Conservation (phyloP, 2,888 invertebrate species). For the Hemaris fuciformis region DNA sequence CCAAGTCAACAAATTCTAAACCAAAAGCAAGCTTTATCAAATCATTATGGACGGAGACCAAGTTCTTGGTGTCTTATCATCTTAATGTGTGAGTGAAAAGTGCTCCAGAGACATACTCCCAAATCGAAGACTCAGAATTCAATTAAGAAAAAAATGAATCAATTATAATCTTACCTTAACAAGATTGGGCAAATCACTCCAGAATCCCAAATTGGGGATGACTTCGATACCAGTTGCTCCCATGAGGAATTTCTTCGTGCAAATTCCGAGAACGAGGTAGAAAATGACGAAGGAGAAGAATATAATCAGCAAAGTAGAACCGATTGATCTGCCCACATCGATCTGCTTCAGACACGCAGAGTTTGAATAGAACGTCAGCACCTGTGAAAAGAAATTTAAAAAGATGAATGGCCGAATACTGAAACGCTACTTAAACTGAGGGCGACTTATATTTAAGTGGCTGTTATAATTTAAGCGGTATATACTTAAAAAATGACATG, state of each 20-base stretch:
- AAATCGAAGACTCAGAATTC: not conserved
- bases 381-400: slow-evolving; percentile 56
- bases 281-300: slow-evolving; percentile 80
- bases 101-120: too few relatives aligned
- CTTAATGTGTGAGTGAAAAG: too few relatives aligned
- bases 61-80: too few relatives aligned
- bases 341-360: slow-evolving; percentile 69
- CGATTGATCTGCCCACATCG: slow-evolving; percentile 77
- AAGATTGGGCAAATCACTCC: slow-evolving; percentile 85
- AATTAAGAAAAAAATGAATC: not conserved
- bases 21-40: too few relatives aligned
- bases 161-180: slow-evolving; percentile 79
- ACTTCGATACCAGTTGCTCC: slow-evolving; percentile 88
- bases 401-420: too few relatives aligned
- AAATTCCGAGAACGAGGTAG: slow-evolving; percentile 85
- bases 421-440: too few relatives aligned
- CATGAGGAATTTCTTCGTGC: slow-evolving; percentile 84
- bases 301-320: slow-evolving; percentile 84
- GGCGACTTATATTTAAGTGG: too few relatives aligned
- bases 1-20: too few relatives aligned
- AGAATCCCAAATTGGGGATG: slow-evolving; percentile 88
- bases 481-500: too few relatives aligned
- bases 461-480: too few relatives aligned
- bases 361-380: slow-evolving; percentile 74
- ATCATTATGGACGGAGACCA: too few relatives aligned